Evolutionary conservation across 2,888 invertebrate species (phyloP).

Genomic region (Coenonympha glycerion): DNA sequence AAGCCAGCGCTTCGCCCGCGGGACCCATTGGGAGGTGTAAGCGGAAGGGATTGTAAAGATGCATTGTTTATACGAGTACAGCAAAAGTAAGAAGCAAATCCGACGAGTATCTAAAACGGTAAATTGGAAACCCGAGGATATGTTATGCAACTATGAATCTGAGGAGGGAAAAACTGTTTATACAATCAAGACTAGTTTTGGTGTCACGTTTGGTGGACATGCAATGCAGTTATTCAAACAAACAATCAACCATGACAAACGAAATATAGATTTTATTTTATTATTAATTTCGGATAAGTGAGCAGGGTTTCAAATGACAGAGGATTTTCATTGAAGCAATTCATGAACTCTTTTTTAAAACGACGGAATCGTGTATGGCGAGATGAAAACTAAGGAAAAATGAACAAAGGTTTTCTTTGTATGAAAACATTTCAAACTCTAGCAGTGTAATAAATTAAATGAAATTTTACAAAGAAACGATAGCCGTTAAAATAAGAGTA

Average conservation of each 20-base stretch:
- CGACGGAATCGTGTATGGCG: no score
- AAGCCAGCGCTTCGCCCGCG: slow-evolving; percentile 21
- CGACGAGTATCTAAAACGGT: slow-evolving; percentile 1
- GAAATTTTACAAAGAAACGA: background rate
- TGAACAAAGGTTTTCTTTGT: no score
- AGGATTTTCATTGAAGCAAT: no score
- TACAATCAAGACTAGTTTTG: background rate
- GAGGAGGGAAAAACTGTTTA: background rate
- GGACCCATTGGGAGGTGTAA: slow-evolving; percentile 5
- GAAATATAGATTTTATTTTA: no score
- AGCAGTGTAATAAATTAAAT: no score
- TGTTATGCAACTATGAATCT: background rate
- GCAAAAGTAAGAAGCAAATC: background rate
- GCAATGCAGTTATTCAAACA: background rate
- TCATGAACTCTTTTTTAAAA: no score
- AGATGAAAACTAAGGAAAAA: background rate
- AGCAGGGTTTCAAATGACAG: no score
- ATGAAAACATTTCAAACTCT: no score
- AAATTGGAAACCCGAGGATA: background rate
- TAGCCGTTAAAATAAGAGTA: background rate
- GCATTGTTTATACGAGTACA: slow-evolving; percentile 11
- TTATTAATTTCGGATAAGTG: no score
- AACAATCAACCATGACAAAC: no score
- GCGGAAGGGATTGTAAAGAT: slow-evolving; percentile 7
- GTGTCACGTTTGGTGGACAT: background rate